A percentile compares a stretch with the other conserved stretches of the same genome.
phyloP scores from a whole-genome alignment of 2,113 vertebrate species.

The Archilochus colubris region DNA sequence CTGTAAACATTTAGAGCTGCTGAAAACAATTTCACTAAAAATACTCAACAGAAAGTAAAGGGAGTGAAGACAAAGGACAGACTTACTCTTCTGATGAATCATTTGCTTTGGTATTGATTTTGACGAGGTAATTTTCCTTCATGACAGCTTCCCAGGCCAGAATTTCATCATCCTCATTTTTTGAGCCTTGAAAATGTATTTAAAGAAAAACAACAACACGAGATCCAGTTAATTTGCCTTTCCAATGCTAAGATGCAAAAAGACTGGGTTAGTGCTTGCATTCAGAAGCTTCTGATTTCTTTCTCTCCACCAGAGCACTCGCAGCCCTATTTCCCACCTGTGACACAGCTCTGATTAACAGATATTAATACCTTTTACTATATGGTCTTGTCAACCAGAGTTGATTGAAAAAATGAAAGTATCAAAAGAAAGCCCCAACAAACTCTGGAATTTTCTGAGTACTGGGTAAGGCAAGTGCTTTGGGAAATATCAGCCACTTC shows the following conservation, averaged over 20 bases:
- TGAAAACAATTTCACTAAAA: neutral
- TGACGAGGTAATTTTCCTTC: conserved; percentile 85
- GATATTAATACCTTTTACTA: neutral
- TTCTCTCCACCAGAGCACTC: neutral
- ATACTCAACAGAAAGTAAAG: neutral
- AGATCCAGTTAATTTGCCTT: neutral
- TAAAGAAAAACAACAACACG: neutral
- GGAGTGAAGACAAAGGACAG: neutral
- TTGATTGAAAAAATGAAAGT: neutral
- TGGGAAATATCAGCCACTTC: neutral
- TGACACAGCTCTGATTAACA: neutral
- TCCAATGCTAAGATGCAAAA: neutral
- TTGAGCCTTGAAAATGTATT: conserved; percentile 63
- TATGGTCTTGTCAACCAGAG: neutral
- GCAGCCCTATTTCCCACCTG: neutral
- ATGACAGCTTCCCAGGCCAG: conserved; percentile 84
- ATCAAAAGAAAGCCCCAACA: neutral
- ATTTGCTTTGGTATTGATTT: conserved; percentile 75
- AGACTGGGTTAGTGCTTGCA: neutral
- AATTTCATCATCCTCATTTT: conserved; percentile 79
- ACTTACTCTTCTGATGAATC: conserved; percentile 79
- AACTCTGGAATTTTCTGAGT: neutral
- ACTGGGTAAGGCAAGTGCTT: neutral
- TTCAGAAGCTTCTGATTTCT: neutral
- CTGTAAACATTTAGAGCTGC: neutral